Base-by-base conservation (phyloP, 2,113 vertebrate species). In the Machaerirhynchus nigripectus region DNA sequence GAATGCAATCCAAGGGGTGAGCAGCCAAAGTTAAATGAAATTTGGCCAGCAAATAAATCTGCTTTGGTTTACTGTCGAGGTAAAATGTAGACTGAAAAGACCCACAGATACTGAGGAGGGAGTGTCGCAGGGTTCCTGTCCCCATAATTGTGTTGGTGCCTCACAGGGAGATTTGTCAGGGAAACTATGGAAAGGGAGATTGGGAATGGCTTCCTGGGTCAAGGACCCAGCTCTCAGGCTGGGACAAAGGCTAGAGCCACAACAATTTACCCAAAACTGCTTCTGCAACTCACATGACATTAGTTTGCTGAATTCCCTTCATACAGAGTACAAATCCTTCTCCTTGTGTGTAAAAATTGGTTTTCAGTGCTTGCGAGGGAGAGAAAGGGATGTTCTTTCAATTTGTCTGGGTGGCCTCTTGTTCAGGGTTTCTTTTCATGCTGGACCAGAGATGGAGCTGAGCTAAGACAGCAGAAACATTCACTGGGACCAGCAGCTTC, bases 261-360 rank as follows among this genome's bases (percentile, higher is more conserved):
- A 21, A 4, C 8, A 37, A 16, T 23, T 82, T 2, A 3, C 30
- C 76, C 57, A 2, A 31, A 37, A 57, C 27, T n/a, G n/a, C 16
- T 70, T 55, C 77, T 84, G 79, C 39, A n/a, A 1, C 42, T 67
- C 52, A 9, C 9, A 0, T 0, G 10, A 2, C 3, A 0, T 61
- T 8, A 15, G 20, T 63, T 57, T 46, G 49, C 44, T 35, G 35
- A 68, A 53, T 69, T 68, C 40, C 44, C n/a, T 22, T 61, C 2
- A 0, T 20, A 2, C 7, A 6, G 73, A 85, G 27, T 10, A 31
- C 0, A 0, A 57, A 33, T 4, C 13, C 21, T 64, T 57, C 24
- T 69, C 22, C 23, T 59, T 28, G 19, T 17, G 8, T 31, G 35
- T 26, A 23, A 55, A 65, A 59, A 13, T 17, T 20, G 6, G 6